Conservation (phyloP, 2,113 vertebrate species). For the Prinia subflava region DNA sequence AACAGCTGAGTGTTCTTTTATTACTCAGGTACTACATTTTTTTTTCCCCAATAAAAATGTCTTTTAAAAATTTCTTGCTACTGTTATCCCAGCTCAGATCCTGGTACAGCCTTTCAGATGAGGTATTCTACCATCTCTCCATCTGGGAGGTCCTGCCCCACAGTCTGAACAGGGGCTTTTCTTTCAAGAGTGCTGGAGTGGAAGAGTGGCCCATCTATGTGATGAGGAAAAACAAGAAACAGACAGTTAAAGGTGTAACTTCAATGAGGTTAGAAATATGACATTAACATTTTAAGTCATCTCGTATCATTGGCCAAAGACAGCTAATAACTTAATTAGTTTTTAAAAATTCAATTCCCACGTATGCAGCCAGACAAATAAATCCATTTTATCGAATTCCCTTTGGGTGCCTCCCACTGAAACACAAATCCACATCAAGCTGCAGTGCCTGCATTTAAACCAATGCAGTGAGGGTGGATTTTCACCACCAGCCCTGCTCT, state of each 20-base stretch:
- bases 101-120: conserved; percentile 68
- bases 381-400: not conserved
- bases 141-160: conserved; percentile 78
- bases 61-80: conserved; percentile 63
- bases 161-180: conserved; percentile 71
- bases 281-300: not conserved
- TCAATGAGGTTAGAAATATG: not conserved
- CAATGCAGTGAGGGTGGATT: not conserved
- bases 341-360: not conserved
- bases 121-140: conserved; percentile 84
- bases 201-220: conserved; percentile 73
- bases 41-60: conserved; percentile 63
- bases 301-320: not conserved
- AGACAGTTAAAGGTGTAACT: conserved; percentile 8
- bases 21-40: conserved; percentile 65
- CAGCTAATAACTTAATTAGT: not conserved
- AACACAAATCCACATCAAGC: not conserved
- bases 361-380: not conserved
- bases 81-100: conserved; percentile 49
- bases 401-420: not conserved
- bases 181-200: conserved; percentile 78
- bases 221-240: conserved; percentile 35
- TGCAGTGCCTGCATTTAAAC: not conserved
- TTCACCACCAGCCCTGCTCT: not conserved
- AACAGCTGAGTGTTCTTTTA: conserved; percentile 63